Percentiles rank a stretch among this genome's conserved stretches.
phyloP scores from a whole-genome alignment of 2,797 vertebrate species.

The Micromesistius poutassou region DNA sequence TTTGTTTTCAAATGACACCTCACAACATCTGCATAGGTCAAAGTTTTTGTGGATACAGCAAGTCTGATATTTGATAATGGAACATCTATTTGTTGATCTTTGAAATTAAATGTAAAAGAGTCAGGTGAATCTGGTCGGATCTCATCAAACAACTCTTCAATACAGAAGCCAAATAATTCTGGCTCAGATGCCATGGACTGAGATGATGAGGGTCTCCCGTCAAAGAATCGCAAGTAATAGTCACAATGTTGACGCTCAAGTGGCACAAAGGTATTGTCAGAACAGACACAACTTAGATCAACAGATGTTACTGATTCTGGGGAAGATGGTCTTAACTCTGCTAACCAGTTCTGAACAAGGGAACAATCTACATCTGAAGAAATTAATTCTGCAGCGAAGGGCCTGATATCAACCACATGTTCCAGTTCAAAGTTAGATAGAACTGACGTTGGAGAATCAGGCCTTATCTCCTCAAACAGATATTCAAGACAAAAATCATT shows the following conservation, averaged over 20 bases:
- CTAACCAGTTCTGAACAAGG: neutral
- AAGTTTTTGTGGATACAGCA: neutral
- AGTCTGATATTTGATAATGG: neutral
- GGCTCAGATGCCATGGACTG: no score
- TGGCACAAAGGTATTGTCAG: neutral
- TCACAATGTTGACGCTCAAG: neutral
- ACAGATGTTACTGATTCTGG: neutral
- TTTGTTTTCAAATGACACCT: neutral
- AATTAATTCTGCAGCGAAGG: neutral
- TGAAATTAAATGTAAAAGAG: neutral
- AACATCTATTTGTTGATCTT: neutral
- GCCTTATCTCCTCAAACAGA: neutral
- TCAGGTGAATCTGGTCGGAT: neutral
- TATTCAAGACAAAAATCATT: no score
- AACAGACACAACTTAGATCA: neutral
- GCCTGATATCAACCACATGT: neutral
- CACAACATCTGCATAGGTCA: constrained; percentile 5
- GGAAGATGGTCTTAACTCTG: neutral
- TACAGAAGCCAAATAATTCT: no score
- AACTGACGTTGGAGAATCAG: constrained; percentile 10
- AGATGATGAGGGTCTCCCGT: no score
- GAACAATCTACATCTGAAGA: constrained; percentile 1
- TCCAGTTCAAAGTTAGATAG: neutral
- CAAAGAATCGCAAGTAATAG: neutral
- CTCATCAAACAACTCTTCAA: neutral